A percentile compares a stretch with the other conserved stretches of the same genome.
Conservation (phyloP, 1,140 invertebrate genomes). For the Eueides isabella region DNA sequence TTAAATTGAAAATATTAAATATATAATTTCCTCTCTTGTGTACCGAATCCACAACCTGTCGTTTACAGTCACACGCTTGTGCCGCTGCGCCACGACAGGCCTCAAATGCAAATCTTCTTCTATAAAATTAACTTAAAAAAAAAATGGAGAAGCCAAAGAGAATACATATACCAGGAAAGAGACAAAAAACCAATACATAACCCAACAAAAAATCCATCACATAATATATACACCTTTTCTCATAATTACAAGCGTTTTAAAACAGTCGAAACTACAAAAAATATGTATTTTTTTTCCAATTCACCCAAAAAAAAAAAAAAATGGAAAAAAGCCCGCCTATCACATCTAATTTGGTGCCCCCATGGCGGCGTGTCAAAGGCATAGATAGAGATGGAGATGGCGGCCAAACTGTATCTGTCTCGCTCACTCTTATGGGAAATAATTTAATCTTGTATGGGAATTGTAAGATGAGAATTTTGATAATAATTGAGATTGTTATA, state of each 20-base stretch:
- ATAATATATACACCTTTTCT: not conserved
- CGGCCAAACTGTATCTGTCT: not conserved
- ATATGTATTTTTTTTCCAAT: not conserved
- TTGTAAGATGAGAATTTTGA: not conserved
- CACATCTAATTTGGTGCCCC: constrained; percentile 9
- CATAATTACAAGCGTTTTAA: not conserved
- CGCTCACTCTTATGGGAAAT: constrained; percentile 2
- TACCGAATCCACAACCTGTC: no score
- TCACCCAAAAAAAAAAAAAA: not conserved
- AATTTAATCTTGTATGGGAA: not conserved
- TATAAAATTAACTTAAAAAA: no score
- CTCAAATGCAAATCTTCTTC: no score
- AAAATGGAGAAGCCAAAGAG: not conserved
- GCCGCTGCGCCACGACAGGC: no score
- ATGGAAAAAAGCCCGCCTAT: not conserved
- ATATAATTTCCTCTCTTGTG: no score
- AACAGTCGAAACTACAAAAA: not conserved
- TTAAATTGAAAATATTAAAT: no score
- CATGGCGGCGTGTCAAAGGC: constrained; percentile 15
- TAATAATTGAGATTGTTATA: not conserved
- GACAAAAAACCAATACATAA: not conserved
- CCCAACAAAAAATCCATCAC: not conserved
- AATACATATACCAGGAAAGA: not conserved
- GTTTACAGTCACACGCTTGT: no score
- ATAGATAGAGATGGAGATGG: not conserved